A percentile compares a stretch with the other conserved stretches of the same genome.
These are phyloP conservation scores for Nycticryphes semicollaris DNA, from an alignment of 2,113 vertebrate genomes.

Conservation along the genomic window DNA sequence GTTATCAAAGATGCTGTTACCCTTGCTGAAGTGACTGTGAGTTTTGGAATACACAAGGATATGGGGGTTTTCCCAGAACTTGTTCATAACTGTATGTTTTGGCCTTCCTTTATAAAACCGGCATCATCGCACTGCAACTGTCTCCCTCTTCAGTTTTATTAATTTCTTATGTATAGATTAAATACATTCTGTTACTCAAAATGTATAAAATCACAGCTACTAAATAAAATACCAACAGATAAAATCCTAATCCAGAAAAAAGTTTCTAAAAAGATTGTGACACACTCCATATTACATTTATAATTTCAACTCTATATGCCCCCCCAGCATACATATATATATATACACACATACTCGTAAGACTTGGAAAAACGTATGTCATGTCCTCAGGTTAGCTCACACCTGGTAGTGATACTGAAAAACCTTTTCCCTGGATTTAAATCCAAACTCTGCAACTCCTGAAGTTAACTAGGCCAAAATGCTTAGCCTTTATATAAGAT, in stretches of 20 bases:
- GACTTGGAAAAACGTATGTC: neutral
- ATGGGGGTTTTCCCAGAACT: neutral
- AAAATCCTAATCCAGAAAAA: neutral
- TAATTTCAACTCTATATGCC: neutral
- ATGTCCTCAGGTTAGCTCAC: neutral
- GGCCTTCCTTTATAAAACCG: neutral
- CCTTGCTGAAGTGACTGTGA: neutral
- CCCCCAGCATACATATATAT: too few species aligned
- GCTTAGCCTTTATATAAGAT: neutral
- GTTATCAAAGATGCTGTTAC: neutral
- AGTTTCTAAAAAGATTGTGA: neutral
- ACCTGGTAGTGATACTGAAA: neutral
- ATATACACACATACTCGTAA: neutral
- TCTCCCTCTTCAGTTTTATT: neutral
- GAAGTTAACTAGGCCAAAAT: neutral
- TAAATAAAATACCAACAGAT: neutral
- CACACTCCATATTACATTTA: neutral
- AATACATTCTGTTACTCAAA: neutral
- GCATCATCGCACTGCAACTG: neutral
- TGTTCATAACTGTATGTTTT: neutral
- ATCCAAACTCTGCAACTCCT: neutral
- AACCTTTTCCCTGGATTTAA: neutral
- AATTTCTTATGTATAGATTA: neutral
- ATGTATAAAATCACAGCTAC: neutral
- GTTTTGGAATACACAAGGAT: neutral